Percentiles rank a stretch among this genome's conserved stretches.
Conservation (phyloP, 2,113 vertebrate genomes). For the Maylandia zebra region DNA sequence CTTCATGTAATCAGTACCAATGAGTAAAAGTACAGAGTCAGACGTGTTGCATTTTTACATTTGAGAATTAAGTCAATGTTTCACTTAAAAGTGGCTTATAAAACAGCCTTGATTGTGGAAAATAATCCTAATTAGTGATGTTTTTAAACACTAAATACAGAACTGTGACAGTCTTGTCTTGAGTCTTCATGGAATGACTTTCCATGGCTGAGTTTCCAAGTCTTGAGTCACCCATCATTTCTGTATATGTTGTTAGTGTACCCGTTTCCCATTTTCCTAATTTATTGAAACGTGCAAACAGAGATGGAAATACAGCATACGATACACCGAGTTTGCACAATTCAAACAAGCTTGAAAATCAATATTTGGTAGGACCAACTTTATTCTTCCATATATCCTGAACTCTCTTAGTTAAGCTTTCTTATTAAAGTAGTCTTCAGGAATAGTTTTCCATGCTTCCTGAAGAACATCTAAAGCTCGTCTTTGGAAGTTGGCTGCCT, state of each 20-base stretch:
- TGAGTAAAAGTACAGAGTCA: not conserved
- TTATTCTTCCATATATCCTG: not conserved
- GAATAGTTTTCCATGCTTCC: not conserved
- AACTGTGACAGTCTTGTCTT: not conserved
- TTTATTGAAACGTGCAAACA: not conserved
- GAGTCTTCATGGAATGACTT: not conserved
- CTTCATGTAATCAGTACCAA: not conserved
- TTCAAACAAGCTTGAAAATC: not conserved
- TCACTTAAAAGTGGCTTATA: not conserved
- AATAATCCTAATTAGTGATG: not conserved
- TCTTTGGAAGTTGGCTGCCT: not conserved
- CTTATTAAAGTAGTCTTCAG: not conserved
- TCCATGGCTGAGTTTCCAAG: not conserved
- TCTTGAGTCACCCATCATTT: not conserved
- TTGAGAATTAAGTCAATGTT: not conserved
- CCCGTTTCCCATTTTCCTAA: not conserved
- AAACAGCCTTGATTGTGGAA: not conserved
- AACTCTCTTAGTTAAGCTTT: not conserved
- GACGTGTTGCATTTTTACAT: not conserved
- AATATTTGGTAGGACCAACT: not conserved
- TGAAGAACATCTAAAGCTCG: not conserved
- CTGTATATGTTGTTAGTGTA: not conserved
- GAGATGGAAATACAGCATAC: not conserved
- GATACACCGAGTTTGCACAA: not conserved
- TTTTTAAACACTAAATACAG: not conserved